A percentile compares a stretch with the other conserved stretches of the same genome.
These are phyloP conservation scores for Ornithoptera priamus DNA, from an alignment of 2,888 invertebrate genomes.

Conservation along the genomic window DNA sequence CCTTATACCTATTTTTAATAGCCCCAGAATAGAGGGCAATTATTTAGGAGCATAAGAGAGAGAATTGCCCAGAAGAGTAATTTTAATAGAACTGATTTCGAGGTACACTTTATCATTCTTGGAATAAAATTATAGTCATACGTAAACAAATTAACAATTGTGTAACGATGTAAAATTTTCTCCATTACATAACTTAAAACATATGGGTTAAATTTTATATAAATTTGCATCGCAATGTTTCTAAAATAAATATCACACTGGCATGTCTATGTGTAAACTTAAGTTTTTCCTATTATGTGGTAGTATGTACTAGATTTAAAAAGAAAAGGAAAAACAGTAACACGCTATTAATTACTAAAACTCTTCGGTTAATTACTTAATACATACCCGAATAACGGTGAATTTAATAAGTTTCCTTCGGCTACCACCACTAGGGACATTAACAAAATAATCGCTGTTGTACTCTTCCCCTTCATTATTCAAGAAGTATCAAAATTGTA, in stretches of 20 bases:
- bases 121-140: no score
- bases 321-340: background rate
- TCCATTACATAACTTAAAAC: no score
- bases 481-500: conserved; percentile 33
- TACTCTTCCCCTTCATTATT: conserved; percentile 52
- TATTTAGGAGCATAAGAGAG: no score
- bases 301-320: background rate
- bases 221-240: background rate
- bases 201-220: no score
- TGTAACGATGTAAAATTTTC: no score
- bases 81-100: no score
- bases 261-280: background rate
- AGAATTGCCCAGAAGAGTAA: no score
- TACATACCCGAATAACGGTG: conserved; percentile 40
- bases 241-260: background rate
- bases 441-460: conserved; percentile 48
- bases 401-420: conserved; percentile 49
- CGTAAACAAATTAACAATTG: no score
- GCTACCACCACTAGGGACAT: conserved; percentile 51
- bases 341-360: background rate
- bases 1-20: no score
- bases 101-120: no score
- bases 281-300: no score
- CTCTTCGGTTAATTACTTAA: background rate
- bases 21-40: no score